phyloP scores from a whole-genome alignment of 1,140 invertebrate species.

The Euwallacea similis region DNA sequence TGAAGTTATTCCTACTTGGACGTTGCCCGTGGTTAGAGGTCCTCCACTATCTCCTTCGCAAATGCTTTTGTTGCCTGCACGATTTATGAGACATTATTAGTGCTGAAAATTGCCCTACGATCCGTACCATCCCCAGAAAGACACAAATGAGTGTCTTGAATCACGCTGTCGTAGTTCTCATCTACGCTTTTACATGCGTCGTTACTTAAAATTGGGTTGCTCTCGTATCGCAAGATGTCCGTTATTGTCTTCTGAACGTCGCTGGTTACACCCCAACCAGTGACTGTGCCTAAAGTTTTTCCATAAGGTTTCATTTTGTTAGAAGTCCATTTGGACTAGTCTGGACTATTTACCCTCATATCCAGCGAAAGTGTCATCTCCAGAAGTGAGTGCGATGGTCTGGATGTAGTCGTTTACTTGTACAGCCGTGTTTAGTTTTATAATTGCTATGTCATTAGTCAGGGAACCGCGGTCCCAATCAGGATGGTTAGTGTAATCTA shows the following conservation, averaged over 20 bases:
- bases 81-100: no score
- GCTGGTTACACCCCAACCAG: constrained; percentile 35
- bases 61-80: constrained; percentile 59
- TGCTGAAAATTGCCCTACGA: neutral
- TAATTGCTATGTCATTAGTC: constrained; percentile 30
- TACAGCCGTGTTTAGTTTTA: constrained; percentile 17
- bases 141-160: constrained; percentile 32
- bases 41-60: constrained; percentile 87
- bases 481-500: constrained; percentile 16
- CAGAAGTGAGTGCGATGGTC: constrained; percentile 15
- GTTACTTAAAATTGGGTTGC: constrained; percentile 31
- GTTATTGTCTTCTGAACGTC: constrained; percentile 18
- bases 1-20: constrained; percentile 72
- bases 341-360: constrained; percentile 6
- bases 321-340: neutral
- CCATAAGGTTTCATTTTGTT: no score
- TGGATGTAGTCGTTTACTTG: constrained; percentile 27
- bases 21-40: constrained; percentile 67
- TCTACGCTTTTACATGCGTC: constrained; percentile 30
- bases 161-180: constrained; percentile 21
- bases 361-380: constrained; percentile 23
- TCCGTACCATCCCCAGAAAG: constrained; percentile 28
- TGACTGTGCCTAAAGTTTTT: constrained; percentile 20
- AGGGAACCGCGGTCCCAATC: constrained; percentile 15
- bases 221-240: constrained; percentile 28